phyloP scores from a whole-genome alignment of 1,140 invertebrate species.

The Papilio machaon region DNA sequence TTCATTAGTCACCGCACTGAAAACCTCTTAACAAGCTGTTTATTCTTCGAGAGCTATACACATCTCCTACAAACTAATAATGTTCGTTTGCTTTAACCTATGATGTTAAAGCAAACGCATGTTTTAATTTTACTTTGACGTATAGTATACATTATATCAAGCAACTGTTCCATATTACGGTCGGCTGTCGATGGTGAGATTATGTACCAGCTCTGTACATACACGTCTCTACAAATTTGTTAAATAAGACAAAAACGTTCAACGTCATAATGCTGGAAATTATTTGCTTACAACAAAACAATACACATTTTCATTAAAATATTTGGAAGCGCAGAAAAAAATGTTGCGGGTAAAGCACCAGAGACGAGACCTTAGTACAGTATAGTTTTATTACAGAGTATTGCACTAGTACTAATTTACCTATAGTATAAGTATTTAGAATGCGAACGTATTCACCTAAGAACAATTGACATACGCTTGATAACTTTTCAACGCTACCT shows the following conservation, averaged over 20 bases:
- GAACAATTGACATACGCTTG: neutral
- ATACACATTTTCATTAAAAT: too few relatives aligned
- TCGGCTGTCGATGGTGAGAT: neutral
- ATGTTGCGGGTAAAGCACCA: too few relatives aligned
- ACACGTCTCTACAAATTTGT: neutral
- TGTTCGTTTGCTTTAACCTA: too few relatives aligned
- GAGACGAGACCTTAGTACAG: too few relatives aligned
- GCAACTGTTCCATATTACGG: neutral
- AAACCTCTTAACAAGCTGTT: neutral
- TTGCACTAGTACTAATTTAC: too few relatives aligned
- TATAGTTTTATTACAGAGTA: too few relatives aligned
- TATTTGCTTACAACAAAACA: too few relatives aligned
- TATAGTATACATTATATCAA: neutral
- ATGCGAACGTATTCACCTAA: neutral
- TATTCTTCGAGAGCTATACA: neutral
- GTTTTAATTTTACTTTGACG: neutral
- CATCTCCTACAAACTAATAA: neutral
- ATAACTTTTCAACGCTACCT: neutral
- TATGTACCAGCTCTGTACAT: neutral
- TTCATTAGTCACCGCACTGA: neutral
- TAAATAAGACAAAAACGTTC: too few relatives aligned
- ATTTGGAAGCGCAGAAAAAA: too few relatives aligned
- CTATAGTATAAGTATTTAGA: too few relatives aligned
- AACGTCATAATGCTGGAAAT: too few relatives aligned
- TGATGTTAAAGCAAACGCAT: neutral